A percentile compares a stretch with the other conserved stretches of the same genome.
These are phyloP conservation scores for Condylostylus longicornis DNA, from an alignment of 1,140 invertebrate genomes.

Conservation along the genomic window DNA sequence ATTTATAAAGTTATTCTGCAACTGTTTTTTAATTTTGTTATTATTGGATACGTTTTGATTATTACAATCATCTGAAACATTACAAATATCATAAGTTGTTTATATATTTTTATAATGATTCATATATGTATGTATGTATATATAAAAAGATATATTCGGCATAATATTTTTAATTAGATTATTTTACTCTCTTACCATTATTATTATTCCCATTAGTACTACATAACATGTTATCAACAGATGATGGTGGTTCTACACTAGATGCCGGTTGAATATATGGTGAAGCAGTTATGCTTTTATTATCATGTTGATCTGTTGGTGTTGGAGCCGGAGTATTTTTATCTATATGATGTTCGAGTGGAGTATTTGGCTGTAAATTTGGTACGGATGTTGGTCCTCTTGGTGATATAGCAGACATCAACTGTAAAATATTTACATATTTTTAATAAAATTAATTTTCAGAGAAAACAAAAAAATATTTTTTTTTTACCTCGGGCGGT, in stretches of 20 bases:
- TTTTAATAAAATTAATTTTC: not conserved
- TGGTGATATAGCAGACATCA: slow-evolving; percentile 10
- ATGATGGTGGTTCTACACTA: slow-evolving; percentile 27
- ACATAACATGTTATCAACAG: slow-evolving; percentile 13
- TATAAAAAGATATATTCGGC: too few relatives aligned
- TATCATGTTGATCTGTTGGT: slow-evolving; percentile 31
- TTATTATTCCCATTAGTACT: not conserved
- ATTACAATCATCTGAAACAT: too few relatives aligned
- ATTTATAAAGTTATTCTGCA: too few relatives aligned
- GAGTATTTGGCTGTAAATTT: slow-evolving; percentile 29
- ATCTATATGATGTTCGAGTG: slow-evolving; percentile 26
- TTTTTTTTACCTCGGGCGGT: slow-evolving; percentile 45
- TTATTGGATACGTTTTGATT: too few relatives aligned
- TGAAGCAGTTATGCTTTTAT: slow-evolving; percentile 28
- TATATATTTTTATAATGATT: too few relatives aligned
- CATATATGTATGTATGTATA: too few relatives aligned
- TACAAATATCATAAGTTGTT: too few relatives aligned
- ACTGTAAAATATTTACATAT: not conserved
- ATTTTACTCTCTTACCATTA: not conserved
- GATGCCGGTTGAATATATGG: slow-evolving; percentile 28
- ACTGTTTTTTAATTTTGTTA: too few relatives aligned
- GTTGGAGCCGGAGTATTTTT: slow-evolving; percentile 31
- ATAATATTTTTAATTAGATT: too few relatives aligned
- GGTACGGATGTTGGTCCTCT: slow-evolving; percentile 27
- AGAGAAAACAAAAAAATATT: not conserved